These are phyloP conservation scores for Allygus modestus DNA, from an alignment of 2,888 invertebrate species.

Conservation along the genomic window DNA sequence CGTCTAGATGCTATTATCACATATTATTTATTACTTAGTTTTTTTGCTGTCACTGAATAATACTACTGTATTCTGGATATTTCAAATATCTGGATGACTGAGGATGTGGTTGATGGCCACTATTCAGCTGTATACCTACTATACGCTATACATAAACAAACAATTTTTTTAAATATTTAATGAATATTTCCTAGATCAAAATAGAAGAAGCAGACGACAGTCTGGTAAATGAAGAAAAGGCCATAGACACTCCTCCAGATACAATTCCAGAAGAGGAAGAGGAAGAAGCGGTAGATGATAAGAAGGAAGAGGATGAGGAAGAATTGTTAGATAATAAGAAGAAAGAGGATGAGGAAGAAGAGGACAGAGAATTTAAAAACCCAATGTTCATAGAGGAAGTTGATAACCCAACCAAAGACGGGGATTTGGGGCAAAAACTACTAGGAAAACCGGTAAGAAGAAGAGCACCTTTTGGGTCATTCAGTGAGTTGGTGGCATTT, in stretches of 20 bases:
- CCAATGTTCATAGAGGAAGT: conserved; percentile 31
- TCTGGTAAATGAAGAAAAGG: conserved; percentile 33
- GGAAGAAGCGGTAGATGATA: conserved; percentile 3
- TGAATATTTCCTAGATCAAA: background rate
- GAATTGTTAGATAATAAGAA: background rate
- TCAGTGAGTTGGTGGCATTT: conserved; percentile 58
- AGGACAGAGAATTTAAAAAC: background rate
- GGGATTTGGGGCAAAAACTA: conserved; percentile 32
- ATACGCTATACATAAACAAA: too few relatives aligned
- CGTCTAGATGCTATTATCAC: too few relatives aligned
- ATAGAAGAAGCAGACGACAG: conserved; percentile 43
- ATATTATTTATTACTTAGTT: too few relatives aligned
- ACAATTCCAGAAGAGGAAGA: conserved; percentile 58
- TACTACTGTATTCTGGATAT: too few relatives aligned
- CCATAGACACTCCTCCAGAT: conserved; percentile 41
- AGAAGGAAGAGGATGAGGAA: conserved; percentile 35
- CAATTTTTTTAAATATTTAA: too few relatives aligned
- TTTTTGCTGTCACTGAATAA: too few relatives aligned
- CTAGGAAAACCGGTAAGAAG: conserved; percentile 54
- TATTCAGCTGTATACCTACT: too few relatives aligned
- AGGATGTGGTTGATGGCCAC: too few relatives aligned
- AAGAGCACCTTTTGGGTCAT: conserved; percentile 52
- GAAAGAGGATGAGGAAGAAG: conserved; percentile 27
- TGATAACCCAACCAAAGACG: conserved; percentile 16
- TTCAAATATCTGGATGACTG: too few relatives aligned